Evolutionary conservation across 2,113 vertebrate species (phyloP).

Genomic region (Burhinus bistriatus): DNA sequence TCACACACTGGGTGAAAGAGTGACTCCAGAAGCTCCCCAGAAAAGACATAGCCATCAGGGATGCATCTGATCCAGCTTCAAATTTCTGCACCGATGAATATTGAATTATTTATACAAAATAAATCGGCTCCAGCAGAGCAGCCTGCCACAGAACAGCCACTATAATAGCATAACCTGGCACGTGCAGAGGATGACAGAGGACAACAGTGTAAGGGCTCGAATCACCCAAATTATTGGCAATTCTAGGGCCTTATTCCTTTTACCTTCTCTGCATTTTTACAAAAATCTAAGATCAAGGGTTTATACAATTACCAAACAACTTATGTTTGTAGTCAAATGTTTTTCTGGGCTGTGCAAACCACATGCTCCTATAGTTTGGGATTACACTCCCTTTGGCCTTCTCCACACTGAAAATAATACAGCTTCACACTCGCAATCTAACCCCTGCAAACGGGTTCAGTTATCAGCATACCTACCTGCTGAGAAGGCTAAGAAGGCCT

Average conservation of each 20-base stretch:
- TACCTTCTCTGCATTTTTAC: neutral
- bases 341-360: neutral
- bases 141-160: neutral
- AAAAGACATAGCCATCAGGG: neutral
- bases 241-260: neutral
- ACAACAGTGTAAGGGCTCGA: neutral
- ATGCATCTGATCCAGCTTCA: neutral
- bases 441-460: neutral
- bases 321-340: neutral
- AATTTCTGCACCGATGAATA: neutral
- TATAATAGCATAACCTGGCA: neutral
- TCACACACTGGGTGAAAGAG: neutral
- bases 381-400: neutral
- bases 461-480: neutral
- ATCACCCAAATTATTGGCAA: neutral
- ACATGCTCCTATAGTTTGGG: neutral
- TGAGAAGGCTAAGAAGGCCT: constrained; percentile 67
- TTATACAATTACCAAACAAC: neutral
- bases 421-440: neutral
- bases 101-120: neutral
- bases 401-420: neutral
- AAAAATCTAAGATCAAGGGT: neutral
- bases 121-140: neutral
- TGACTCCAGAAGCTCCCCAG: neutral
- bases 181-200: neutral